Evolutionary conservation across 2,797 vertebrate species (phyloP).

Genomic region (Ceryle rudis): DNA sequence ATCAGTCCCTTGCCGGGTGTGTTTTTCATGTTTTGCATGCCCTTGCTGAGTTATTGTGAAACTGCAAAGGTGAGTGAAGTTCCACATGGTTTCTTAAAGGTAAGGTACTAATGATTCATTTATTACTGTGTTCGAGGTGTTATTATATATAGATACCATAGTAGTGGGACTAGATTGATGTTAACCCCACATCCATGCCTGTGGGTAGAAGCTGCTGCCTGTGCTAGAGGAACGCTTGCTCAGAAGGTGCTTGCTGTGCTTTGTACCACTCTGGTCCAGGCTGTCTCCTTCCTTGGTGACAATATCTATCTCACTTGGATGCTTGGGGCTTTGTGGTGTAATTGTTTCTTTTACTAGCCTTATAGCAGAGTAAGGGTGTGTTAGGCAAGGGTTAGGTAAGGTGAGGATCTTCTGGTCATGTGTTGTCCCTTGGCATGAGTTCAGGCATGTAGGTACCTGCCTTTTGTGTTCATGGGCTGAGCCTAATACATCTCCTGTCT

Average conservation of each 20-base stretch:
- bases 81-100: background rate
- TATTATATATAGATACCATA: background rate
- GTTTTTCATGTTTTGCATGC: background rate
- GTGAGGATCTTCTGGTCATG: background rate
- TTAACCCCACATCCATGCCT: background rate
- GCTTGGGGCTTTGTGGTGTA: background rate
- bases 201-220: background rate
- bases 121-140: background rate
- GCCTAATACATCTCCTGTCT: accelerated
- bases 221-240: background rate
- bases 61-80: background rate
- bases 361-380: background rate
- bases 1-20: background rate
- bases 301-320: background rate
- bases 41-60: background rate
- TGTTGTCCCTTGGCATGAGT: background rate
- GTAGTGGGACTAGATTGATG: background rate
- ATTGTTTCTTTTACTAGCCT: background rate
- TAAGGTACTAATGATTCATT: background rate
- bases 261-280: background rate
- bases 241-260: background rate
- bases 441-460: background rate
- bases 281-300: background rate
- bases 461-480: background rate
- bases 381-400: background rate